A percentile compares a stretch with the other conserved stretches of the same genome.
These are phyloP conservation scores for Cantharis rustica DNA, from an alignment of 2,888 invertebrate genomes.

Conservation along the genomic window DNA sequence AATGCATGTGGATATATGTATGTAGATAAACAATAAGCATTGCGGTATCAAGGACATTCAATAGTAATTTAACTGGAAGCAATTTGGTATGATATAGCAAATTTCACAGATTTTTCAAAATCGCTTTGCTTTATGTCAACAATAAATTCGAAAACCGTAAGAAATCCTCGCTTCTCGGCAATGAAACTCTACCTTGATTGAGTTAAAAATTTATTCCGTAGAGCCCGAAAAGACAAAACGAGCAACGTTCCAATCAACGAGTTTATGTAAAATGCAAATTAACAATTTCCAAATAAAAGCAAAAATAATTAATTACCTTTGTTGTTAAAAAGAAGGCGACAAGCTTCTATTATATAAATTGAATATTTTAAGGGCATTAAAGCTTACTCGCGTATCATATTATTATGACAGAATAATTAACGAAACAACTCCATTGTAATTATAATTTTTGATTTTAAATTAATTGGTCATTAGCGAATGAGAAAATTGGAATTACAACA, in stretches of 20 bases:
- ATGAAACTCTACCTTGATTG: background rate
- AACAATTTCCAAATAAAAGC: background rate
- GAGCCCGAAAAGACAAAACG: background rate
- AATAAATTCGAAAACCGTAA: background rate
- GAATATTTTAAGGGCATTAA: background rate
- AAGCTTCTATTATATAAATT: background rate
- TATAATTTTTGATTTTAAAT: background rate
- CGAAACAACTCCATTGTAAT: background rate
- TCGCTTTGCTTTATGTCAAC: background rate
- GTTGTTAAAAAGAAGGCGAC: background rate
- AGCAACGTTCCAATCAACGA: background rate
- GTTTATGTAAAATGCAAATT: background rate
- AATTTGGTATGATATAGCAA: background rate
- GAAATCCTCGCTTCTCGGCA: background rate
- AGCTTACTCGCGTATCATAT: background rate
- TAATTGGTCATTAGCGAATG: background rate
- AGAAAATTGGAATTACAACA: background rate
- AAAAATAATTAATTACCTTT: background rate
- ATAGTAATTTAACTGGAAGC: background rate
- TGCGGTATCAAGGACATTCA: too few relatives aligned
- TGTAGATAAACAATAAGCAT: background rate
- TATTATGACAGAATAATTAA: background rate
- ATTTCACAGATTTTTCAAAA: background rate
- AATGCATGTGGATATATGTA: background rate
- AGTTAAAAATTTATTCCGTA: background rate